phyloP scores from a whole-genome alignment of 2,113 vertebrate genomes.

The Sitta europaea region DNA sequence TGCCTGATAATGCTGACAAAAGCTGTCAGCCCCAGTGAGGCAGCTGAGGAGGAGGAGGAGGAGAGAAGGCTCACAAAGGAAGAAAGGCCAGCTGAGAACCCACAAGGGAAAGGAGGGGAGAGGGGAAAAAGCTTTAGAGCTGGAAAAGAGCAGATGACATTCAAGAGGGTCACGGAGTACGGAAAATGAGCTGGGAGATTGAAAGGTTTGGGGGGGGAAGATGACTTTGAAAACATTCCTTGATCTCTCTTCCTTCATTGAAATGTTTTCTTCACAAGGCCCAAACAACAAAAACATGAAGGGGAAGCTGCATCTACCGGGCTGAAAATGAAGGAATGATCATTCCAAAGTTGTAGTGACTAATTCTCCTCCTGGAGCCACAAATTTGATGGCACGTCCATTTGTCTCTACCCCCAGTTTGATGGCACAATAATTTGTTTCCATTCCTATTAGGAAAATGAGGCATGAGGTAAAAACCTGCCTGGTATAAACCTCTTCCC shows the following conservation, averaged over 20 bases:
- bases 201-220: background rate
- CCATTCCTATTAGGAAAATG: background rate
- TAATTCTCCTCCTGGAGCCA: background rate
- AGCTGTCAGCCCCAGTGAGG: slow-evolving; percentile 74
- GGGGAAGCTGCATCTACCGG: background rate
- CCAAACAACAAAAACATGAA: slow-evolving; percentile 3
- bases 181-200: slow-evolving; percentile 14
- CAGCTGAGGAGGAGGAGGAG: background rate
- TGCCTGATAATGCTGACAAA: slow-evolving; percentile 76
- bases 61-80: slow-evolving; percentile 14
- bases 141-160: background rate
- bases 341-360: background rate
- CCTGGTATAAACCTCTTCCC: background rate
- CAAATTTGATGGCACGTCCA: background rate
- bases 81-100: background rate
- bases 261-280: slow-evolving; percentile 13
- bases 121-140: background rate
- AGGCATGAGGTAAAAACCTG: background rate
- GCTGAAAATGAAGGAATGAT: background rate
- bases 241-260: background rate
- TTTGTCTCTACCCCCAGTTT: background rate
- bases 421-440: background rate
- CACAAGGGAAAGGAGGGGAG: background rate
- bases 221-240: slow-evolving; percentile 13
- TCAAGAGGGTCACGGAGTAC: background rate